phyloP scores from a whole-genome alignment of 2,113 vertebrate genomes.

The Paramormyrops kingsleyae region DNA sequence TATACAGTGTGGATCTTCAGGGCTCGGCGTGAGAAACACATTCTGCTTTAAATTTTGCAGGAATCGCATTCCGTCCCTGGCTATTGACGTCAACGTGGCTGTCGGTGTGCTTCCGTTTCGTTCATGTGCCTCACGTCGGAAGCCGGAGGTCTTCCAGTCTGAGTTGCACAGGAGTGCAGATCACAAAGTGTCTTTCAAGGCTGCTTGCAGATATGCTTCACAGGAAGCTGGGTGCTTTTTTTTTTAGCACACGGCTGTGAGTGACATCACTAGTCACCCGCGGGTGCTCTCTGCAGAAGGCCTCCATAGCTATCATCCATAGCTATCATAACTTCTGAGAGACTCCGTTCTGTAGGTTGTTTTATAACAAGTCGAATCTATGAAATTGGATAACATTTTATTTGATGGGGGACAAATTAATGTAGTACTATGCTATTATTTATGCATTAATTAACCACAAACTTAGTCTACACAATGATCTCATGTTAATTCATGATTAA shows the following conservation, averaged over 20 bases:
- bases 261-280: neutral
- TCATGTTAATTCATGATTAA: no score
- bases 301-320: neutral
- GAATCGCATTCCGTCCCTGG: neutral
- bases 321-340: neutral
- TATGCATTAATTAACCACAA: no score
- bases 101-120: neutral
- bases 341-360: neutral
- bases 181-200: neutral
- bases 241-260: no score
- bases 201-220: neutral
- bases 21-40: neutral
- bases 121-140: neutral
- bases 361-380: neutral
- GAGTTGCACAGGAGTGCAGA: neutral
- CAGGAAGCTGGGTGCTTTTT: neutral
- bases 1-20: neutral
- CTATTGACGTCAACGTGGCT: neutral
- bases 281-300: neutral
- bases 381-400: neutral
- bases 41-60: neutral
- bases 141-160: neutral
- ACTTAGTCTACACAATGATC: no score
- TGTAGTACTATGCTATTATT: no score
- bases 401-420: no score